These are phyloP conservation scores for Sipha flava DNA, from an alignment of 1,140 invertebrate species.

Conservation along the genomic window DNA sequence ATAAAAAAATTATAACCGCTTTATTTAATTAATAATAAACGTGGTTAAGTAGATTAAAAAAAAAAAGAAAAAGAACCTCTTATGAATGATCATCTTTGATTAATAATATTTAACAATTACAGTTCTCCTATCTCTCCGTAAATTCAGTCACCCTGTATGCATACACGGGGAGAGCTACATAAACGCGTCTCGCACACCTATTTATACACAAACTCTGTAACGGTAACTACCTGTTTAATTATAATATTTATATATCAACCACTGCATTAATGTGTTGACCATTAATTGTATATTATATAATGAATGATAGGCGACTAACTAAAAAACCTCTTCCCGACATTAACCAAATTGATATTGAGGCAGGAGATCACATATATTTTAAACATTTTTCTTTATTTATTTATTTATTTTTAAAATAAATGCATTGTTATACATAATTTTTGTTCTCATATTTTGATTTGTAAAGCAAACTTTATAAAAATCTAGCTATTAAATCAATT, in stretches of 20 bases:
- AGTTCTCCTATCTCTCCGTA: too few species aligned
- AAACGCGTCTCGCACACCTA: neutral
- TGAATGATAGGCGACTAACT: neutral
- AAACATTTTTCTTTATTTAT: neutral
- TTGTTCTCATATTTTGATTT: too few species aligned
- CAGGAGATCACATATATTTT: neutral
- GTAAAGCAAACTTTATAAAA: too few species aligned
- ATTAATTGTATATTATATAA: neutral
- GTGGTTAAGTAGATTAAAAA: too few species aligned
- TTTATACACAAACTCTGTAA: neutral
- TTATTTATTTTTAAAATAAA: too few species aligned
- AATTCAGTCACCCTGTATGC: neutral
- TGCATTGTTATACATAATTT: too few species aligned
- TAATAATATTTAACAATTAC: too few species aligned
- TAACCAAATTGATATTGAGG: neutral
- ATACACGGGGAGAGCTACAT: neutral
- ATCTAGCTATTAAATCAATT: too few species aligned
- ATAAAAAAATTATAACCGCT: too few species aligned
- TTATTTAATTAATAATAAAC: too few species aligned
- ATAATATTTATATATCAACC: neutral
- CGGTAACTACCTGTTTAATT: conserved; percentile 9
- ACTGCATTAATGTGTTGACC: neutral
- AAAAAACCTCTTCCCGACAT: neutral
- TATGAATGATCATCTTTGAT: too few species aligned
- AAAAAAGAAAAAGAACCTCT: too few species aligned